Conservation (phyloP, 2,888 invertebrate genomes). For the Hermaeophaga mercurialis region DNA sequence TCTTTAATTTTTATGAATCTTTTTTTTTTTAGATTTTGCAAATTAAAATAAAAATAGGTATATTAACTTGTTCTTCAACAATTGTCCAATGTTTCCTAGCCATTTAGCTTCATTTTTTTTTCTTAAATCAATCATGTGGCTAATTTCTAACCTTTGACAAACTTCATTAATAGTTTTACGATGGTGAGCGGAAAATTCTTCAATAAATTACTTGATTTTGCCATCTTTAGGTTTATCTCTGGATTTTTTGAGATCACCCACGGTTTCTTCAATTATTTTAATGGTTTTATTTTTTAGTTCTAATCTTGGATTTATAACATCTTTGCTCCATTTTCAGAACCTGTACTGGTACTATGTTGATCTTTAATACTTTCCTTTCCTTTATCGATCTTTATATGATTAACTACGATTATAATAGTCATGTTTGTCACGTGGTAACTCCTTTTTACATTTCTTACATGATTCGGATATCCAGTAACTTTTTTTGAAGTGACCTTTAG, state of each 20-base stretch:
- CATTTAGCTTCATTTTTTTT: background rate
- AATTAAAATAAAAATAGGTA: no score
- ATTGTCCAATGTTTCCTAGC: background rate
- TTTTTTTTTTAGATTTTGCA: no score
- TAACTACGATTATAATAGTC: slow-evolving; percentile 8
- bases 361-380: slow-evolving; percentile 2
- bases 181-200: slow-evolving; percentile 22
- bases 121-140: background rate
- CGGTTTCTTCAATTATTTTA: slow-evolving; percentile 45
- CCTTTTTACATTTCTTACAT: slow-evolving; percentile 6
- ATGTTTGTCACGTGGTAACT: slow-evolving; percentile 1
- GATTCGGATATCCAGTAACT: slow-evolving; percentile 22
- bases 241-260: slow-evolving; percentile 38
- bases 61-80: slow-evolving; percentile 32
- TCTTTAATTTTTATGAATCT: no score
- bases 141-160: background rate
- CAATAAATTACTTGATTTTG: slow-evolving; percentile 23
- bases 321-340: slow-evolving; percentile 52
- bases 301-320: slow-evolving; percentile 50
- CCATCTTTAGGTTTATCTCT: slow-evolving; percentile 33
- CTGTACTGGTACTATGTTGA: background rate
- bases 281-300: slow-evolving; percentile 52
- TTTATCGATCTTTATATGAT: slow-evolving; percentile 13
- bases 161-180: slow-evolving; percentile 23
- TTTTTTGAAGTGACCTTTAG: slow-evolving; percentile 53